These are phyloP conservation scores for Siniperca knerii DNA, from an alignment of 2,113 vertebrate genomes.

Conservation along the genomic window DNA sequence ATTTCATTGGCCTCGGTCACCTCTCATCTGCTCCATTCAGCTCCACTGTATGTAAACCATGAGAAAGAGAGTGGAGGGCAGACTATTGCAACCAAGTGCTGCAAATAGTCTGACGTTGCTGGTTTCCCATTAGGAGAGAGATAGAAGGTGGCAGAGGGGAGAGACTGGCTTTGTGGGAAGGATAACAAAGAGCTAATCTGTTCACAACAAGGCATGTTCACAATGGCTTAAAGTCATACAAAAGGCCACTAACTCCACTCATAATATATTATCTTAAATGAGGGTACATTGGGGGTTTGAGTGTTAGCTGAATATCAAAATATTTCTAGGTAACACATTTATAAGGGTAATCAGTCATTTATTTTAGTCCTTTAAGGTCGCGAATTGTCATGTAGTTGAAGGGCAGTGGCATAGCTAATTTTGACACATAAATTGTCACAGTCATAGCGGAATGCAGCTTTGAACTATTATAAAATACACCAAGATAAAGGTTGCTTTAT, in stretches of 20 bases:
- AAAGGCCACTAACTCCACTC: neutral
- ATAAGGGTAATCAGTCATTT: neutral
- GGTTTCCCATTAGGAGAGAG: neutral
- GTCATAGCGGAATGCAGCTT: neutral
- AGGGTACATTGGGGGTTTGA: too few relatives aligned
- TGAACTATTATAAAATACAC: too few relatives aligned
- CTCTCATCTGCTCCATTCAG: slow-evolving; percentile 50
- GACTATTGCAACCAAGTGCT: neutral
- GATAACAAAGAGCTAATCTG: slow-evolving; percentile 42
- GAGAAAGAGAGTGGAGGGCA: too few relatives aligned
- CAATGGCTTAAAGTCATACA: neutral
- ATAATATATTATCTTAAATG: too few relatives aligned
- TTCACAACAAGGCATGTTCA: slow-evolving; percentile 6
- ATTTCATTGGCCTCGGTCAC: slow-evolving; percentile 58
- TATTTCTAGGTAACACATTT: neutral
- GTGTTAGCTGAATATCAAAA: neutral
- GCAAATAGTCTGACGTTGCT: slow-evolving; percentile 1
- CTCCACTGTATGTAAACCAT: slow-evolving; percentile 22
- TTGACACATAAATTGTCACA: neutral
- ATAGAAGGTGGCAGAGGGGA: neutral
- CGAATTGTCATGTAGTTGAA: neutral
- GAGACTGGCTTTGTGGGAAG: neutral
- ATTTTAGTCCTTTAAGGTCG: neutral
- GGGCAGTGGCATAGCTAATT: neutral
- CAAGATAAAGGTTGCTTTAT: neutral